Conservation (phyloP, 2,797 vertebrate genomes). For the Chlorospingus flavigularis region DNA sequence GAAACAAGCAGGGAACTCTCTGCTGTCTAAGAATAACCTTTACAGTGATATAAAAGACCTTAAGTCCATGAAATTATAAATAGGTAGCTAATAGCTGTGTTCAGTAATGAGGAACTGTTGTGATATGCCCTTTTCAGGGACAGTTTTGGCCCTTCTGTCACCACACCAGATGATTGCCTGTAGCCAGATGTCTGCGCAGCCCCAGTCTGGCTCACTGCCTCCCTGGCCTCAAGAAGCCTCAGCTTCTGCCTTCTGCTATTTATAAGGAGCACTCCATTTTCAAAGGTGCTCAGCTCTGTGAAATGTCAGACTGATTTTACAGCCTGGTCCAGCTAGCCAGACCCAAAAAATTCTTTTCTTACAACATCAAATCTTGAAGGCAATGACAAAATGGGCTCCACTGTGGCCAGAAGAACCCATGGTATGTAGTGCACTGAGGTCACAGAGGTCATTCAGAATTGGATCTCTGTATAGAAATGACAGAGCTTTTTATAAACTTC, state of each 20-base stretch:
- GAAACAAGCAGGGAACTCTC: neutral
- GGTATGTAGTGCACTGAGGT: neutral
- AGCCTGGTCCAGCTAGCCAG: neutral
- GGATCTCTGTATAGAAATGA: neutral
- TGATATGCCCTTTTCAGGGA: neutral
- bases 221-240: neutral
- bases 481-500: conserved; percentile 29
- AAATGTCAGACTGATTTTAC: neutral
- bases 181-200: neutral
- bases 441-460: neutral
- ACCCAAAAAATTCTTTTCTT: neutral
- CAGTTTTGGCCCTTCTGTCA: neutral
- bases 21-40: neutral
- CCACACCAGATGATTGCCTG: neutral
- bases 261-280: neutral
- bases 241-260: neutral
- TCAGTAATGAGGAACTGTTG: neutral
- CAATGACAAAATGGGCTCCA: neutral
- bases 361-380: neutral
- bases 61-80: neutral
- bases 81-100: neutral
- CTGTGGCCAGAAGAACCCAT: neutral
- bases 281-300: neutral
- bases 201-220: neutral
- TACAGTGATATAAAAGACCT: neutral